These are phyloP conservation scores for Glyptemys insculpta DNA, from an alignment of 2,797 vertebrate species.

Conservation along the genomic window DNA sequence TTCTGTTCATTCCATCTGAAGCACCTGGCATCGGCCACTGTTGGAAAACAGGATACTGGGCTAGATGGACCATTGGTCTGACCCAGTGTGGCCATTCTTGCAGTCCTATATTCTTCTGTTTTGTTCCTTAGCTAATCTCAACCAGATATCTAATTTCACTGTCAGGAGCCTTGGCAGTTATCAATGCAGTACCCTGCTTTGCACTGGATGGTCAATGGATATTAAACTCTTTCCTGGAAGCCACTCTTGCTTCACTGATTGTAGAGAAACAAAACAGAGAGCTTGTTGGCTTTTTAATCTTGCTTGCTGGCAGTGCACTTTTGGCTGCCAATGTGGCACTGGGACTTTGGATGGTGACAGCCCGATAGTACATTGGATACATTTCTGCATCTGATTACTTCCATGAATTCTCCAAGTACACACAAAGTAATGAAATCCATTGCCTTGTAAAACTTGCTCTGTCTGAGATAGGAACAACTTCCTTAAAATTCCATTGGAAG, in stretches of 20 bases:
- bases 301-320: conserved; percentile 89
- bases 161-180: conserved; percentile 95
- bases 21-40: background rate
- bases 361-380: conserved; percentile 84
- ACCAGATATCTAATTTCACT: conserved; percentile 95
- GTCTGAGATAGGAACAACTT: conserved; percentile 65
- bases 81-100: background rate
- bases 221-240: conserved; percentile 95
- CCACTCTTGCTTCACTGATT: conserved; percentile 89
- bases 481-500: conserved; percentile 54
- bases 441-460: conserved; percentile 55
- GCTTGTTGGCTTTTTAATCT: conserved; percentile 94
- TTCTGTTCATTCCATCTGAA: background rate
- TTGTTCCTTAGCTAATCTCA: conserved; percentile 78
- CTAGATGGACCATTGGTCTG: background rate
- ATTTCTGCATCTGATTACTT: background rate
- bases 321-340: conserved; percentile 95
- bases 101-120: background rate
- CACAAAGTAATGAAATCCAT: background rate
- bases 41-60: background rate
- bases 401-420: conserved; percentile 23
- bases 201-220: conserved; percentile 99
- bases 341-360: conserved; percentile 98
- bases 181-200: conserved; percentile 98
- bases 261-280: conserved; percentile 92